These are phyloP conservation scores for Fratercula arctica DNA, from an alignment of 2,797 vertebrate species.

Conservation along the genomic window DNA sequence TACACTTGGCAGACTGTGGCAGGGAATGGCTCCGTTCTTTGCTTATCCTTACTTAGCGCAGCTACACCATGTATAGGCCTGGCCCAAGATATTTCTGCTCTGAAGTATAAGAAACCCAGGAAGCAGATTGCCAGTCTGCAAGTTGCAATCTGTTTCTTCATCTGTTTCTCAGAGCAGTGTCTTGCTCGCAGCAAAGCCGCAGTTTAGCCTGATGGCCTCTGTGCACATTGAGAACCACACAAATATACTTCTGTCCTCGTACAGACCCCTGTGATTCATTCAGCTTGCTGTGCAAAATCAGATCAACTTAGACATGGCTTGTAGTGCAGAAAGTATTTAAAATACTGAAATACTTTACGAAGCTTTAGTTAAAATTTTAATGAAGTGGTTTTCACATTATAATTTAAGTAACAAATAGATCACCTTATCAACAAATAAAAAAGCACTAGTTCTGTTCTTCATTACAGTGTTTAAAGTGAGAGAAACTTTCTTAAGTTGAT, in stretches of 20 bases:
- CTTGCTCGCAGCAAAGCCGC: conserved; percentile 54
- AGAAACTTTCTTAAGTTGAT: background rate
- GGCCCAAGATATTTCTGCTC: conserved; percentile 45
- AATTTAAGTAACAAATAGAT: background rate
- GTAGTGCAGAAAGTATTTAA: background rate
- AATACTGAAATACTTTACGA: background rate
- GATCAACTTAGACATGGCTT: background rate
- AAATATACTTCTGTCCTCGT: background rate
- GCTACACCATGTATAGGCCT: background rate
- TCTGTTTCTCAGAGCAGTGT: conserved; percentile 53
- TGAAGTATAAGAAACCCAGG: conserved; percentile 14
- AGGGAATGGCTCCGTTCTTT: conserved; percentile 22
- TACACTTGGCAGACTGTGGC: conserved; percentile 31
- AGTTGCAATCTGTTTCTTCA: conserved; percentile 66
- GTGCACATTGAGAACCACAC: background rate
- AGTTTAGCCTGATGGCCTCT: conserved; percentile 35
- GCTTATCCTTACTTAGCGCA: background rate
- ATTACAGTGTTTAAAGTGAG: background rate
- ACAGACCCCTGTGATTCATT: background rate
- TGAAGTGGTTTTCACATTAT: background rate
- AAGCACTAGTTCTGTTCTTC: background rate
- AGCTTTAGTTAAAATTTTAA: background rate
- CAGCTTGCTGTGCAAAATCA: background rate
- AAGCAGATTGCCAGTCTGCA: conserved; percentile 57
- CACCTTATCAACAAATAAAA: background rate